These are phyloP conservation scores for Tapirus terrestris DNA, from an alignment of 2,113 vertebrate species.

Conservation along the genomic window DNA sequence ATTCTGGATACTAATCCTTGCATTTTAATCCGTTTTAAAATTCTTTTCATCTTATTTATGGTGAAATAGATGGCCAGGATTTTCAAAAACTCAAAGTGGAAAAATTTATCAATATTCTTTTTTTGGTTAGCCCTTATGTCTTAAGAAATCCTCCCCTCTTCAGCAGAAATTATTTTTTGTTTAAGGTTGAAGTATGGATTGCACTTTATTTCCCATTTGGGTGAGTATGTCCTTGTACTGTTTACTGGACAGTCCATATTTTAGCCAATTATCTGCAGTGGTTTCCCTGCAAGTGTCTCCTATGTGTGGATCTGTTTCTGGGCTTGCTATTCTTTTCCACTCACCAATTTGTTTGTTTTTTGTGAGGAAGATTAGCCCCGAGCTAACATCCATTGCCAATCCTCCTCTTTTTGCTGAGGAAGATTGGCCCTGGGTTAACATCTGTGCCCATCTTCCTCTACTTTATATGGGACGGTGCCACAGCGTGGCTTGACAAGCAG, in stretches of 20 bases:
- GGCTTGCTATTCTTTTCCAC: background rate
- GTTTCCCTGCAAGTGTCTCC: background rate
- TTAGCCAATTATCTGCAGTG: background rate
- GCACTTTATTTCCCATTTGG: background rate
- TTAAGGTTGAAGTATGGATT: background rate
- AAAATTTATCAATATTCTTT: background rate
- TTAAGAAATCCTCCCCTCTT: background rate
- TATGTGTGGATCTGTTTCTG: background rate
- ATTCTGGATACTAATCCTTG: background rate
- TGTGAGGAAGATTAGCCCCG: too few species aligned
- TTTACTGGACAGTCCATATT: background rate
- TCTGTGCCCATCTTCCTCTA: too few species aligned
- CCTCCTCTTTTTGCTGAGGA: too few species aligned
- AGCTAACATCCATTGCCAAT: too few species aligned
- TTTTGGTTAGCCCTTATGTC: background rate
- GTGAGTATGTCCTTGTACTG: background rate
- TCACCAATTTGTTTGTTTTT: background rate
- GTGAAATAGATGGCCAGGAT: background rate
- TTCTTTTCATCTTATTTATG: constrained; percentile 12
- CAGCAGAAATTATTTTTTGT: background rate
- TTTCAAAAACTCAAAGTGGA: background rate
- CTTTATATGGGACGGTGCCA: too few species aligned
- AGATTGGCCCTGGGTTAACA: too few species aligned
- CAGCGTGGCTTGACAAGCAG: too few species aligned
- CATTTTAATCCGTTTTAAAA: background rate